Evolutionary conservation across 2,113 vertebrate genomes (phyloP), one percentile per base, ranked within the genome.

Genomic region (Nothobranchius furzeri): DNA sequence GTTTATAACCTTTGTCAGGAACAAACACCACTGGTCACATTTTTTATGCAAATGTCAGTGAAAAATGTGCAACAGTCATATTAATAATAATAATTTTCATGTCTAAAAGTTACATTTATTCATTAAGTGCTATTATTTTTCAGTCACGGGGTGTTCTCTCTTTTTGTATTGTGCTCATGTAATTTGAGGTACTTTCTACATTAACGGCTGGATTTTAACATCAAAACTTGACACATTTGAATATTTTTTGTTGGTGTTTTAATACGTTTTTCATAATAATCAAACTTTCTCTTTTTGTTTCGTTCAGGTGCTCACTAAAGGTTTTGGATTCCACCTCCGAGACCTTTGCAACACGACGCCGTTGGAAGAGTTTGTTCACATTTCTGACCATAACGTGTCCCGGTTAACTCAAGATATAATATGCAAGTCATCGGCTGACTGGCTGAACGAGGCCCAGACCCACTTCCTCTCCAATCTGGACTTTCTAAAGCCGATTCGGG

Each of bases 401-500:
- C 46, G 4, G 11, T 81, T 92, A 60, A 90, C 82, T 2, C 91
- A 94, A 76, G 85, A 90, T 9, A 94, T 94, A 25, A 87, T 97
- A 70, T 97, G 96, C 78, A 83, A 84, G 3, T 91, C 95, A 50
- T 87, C 95, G 30, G 86, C 88, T 35, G 92, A 95, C 45, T 94
- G 94, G 82, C 91, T 96, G 15, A 77, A 86, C 79, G 83, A 88
- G 25, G 91, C 93, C 0, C 95, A 96, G 61, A 90, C 71, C 64
- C 89, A 89, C 64, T 95, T 97, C 65, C 92, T 80, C 75, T 93
- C 92, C 55, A 96, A 97, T 71, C 70, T 96, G 77, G 91, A 96
- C 90, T 94, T 95, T 73, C 70, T 96, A 20, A 96, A 95, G 79
- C 95, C 95, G 0, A 90, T 96, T 68, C 85, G 92, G 84, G 96